A percentile compares a stretch with the other conserved stretches of the same genome.
Conservation (phyloP, 2,888 invertebrate species). For the Mythimna lalbum region DNA sequence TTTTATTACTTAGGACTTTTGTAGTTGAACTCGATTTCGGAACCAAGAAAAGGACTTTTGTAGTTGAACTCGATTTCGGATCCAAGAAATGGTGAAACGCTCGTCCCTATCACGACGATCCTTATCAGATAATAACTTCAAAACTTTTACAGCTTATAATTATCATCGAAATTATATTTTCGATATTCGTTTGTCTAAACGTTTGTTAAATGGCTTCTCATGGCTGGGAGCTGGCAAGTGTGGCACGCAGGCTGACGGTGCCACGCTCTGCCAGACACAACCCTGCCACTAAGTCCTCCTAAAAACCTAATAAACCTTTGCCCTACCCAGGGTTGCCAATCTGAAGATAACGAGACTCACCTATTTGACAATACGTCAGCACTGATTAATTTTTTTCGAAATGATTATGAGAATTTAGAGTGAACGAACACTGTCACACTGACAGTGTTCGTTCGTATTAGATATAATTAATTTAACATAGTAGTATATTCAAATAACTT, state of each 20-base stretch:
- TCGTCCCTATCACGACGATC: conserved; percentile 18
- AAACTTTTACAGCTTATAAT: conserved; percentile 16
- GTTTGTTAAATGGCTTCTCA: conserved; percentile 52
- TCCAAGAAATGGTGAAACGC: background rate
- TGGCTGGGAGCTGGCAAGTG: conserved; percentile 62
- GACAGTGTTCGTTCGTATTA: background rate
- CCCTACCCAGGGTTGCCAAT: conserved; percentile 44
- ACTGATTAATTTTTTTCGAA: background rate
- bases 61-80: conserved; percentile 19
- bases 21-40: conserved; percentile 17
- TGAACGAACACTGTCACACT: background rate
- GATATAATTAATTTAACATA: background rate
- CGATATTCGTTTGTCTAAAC: conserved; percentile 39
- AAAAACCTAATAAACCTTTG: conserved; percentile 59
- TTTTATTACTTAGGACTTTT: conserved; percentile 28
- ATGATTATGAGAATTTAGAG: background rate
- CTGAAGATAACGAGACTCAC: background rate
- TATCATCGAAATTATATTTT: conserved; percentile 25
- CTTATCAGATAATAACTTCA: conserved; percentile 31
- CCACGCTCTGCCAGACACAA: conserved; percentile 63
- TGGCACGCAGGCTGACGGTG: conserved; percentile 63
- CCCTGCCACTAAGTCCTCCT: conserved; percentile 55
- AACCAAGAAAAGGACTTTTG: conserved; percentile 14
- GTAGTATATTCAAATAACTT: background rate
- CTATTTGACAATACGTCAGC: conserved; percentile 2